phyloP scores from a whole-genome alignment of 2,797 vertebrate species.

The Melanotaenia parkinsoni region DNA sequence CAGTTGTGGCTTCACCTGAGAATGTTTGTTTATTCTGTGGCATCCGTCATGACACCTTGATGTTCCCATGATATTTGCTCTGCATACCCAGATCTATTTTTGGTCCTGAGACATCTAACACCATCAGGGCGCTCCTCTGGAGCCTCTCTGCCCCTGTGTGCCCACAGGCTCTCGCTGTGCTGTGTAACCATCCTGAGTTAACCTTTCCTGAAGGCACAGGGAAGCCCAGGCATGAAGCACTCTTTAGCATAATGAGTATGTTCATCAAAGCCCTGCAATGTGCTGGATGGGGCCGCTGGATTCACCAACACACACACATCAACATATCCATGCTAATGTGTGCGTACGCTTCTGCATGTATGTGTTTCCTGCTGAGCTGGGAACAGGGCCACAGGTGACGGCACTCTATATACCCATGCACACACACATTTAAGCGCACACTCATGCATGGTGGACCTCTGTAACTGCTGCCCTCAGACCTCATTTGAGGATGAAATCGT shows the following conservation, averaged over 20 bases:
- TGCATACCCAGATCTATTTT: constrained; percentile 69
- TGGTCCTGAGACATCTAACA: constrained; percentile 69
- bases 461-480: constrained; percentile 76
- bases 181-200: constrained; percentile 86
- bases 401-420: constrained; percentile 90
- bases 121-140: constrained; percentile 51
- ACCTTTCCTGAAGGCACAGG: constrained; percentile 87
- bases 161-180: constrained; percentile 75
- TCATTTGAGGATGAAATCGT: constrained; percentile 92
- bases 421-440: constrained; percentile 90
- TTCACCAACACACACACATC: constrained; percentile 57
- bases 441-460: constrained; percentile 75
- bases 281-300: constrained; percentile 74
- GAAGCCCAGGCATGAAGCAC: constrained; percentile 82
- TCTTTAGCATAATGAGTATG: constrained; percentile 89
- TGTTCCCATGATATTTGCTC: constrained; percentile 74
- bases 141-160: constrained; percentile 56
- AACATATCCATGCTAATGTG: constrained; percentile 33
- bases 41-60: constrained; percentile 55
- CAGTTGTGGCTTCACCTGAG: constrained; percentile 33
- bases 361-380: constrained; percentile 69
- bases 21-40: constrained; percentile 50
- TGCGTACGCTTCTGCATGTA: constrained; percentile 49
- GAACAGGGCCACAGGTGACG: constrained; percentile 88
- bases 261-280: constrained; percentile 85